Percentiles rank a stretch among this genome's conserved stretches.
Conservation (phyloP, 2,797 vertebrate genomes). For the Myotis findleyi region DNA sequence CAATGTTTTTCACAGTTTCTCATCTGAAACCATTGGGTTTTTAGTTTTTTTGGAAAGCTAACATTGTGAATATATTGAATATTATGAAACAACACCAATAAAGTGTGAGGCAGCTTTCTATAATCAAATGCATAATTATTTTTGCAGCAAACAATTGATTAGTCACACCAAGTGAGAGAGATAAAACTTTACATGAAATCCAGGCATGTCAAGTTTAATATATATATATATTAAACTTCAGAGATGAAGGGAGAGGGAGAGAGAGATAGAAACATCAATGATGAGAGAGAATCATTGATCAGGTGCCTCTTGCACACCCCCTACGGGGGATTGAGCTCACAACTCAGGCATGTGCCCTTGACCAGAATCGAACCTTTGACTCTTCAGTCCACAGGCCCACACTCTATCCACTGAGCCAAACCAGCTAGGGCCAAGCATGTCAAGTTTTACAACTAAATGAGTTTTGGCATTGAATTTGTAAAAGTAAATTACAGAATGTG, state of each 20-base stretch:
- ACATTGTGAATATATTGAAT: background rate
- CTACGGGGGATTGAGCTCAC: too few species aligned
- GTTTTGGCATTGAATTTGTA: background rate
- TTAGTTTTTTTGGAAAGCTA: background rate
- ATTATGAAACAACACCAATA: background rate
- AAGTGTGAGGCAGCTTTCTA: background rate
- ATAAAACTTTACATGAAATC: background rate
- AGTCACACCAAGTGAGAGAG: background rate
- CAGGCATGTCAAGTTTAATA: too few species aligned
- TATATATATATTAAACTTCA: too few species aligned
- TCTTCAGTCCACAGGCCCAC: too few species aligned
- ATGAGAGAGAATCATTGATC: too few species aligned
- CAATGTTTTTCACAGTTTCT: background rate
- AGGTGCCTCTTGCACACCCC: too few species aligned
- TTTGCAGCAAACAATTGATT: background rate
- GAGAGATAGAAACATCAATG: too few species aligned
- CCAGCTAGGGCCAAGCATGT: too few species aligned
- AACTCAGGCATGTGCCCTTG: too few species aligned
- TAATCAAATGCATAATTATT: background rate
- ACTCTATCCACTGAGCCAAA: too few species aligned
- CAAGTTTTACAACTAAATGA: constrained; percentile 23
- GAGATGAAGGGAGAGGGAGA: too few species aligned
- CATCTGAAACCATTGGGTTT: background rate
- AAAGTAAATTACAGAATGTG: background rate
- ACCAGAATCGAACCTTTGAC: too few species aligned